Base-by-base conservation (phyloP, 37 sponge, comb jelly and placozoan genomes). In the Oopsacas minuta region DNA sequence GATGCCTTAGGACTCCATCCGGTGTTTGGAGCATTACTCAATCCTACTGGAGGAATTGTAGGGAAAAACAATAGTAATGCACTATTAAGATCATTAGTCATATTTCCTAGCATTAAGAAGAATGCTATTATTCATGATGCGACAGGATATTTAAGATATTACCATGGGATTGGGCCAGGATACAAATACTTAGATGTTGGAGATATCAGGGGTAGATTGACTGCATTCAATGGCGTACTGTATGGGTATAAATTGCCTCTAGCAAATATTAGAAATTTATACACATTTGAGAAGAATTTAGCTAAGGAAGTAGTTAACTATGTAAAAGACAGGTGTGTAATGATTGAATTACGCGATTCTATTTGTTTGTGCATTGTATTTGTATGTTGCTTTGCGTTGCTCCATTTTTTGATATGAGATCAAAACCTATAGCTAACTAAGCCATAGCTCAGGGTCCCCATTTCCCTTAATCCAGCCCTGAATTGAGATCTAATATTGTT, bases 1-100 rank as follows among this genome's bases (percentile, higher is more conserved):
- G 75, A 61, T 61, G 75, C 75, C 17, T n/a, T 61, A 3, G 75
- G 75, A 25, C 75, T 61, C 20, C 75, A 61, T 61, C 75, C 75
- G 5, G 75, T 12, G 7, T 61, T 10, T 25, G 75, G 75, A 61
- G 75, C 75, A 20, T 3, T 61, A 34, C 75, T 61, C 28, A 61
- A 61, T 12, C 75, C 75, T 32, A 61, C 75, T n/a, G 75, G 75
- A 20, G 75, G 75, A 3, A n/a, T 61, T 10, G 20, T 34, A 61
- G 75, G 75, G 1, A 5, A 7, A 32, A 61, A 34, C 30, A 61
- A 61, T 34, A 61, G 75, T 34, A 61, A 61, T 61, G 5, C 1
- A 7, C 5, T 61, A 10, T 7, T 61, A 12, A 3, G 75, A 61
- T 61, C 75, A 61, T 12, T 61, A 3, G 5, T 3, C 22, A 61